Base-by-base conservation (phyloP, 2,888 invertebrate species). In the Bombyx huttoni region DNA sequence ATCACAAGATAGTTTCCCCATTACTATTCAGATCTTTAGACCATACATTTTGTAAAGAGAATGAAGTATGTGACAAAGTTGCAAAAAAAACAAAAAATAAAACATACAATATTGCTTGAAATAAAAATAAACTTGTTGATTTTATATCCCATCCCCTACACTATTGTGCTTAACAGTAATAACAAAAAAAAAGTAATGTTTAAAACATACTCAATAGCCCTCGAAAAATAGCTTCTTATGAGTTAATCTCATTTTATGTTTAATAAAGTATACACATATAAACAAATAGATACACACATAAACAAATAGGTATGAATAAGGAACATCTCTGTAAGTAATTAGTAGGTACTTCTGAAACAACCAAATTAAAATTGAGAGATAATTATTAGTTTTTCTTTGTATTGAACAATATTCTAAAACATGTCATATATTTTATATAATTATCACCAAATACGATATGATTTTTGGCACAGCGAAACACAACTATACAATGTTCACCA, bases 371-470 rank as follows among this genome's bases (percentile, higher is more conserved):
- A 10, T 10, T 40, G 40, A 40, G 7, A 40, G 40, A 10, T 2
- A 40, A 40, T 5, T 12, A 10, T 40, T 40, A 40, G 40, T 10
- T 40, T 10, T 40, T 40, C 3, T 12, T 5, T 40, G 40, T 24
- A 24, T 24, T 24, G 24, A 24, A 40, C 12, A 40, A 40, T 10
- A 40, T 40, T 40, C 40, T 40, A 40, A 40, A 40, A 40, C 12
- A 7, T 40, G 8, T 40, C 3, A 40, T 46, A 52, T 13, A 24
- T 58, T 10, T 8, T 40, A 10, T 10, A 40, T 40, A 66, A 70
- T 74, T 79, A 83, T 82, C 81, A 79, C 81, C 77, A 78, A 79
- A 77, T 58, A 79, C 79, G 82, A 85, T 85, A 86, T 87, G 84
- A 77, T 81, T 82, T 47, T 78, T 78, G 78, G 78, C 78, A 78